phyloP scores from a whole-genome alignment of 2,888 invertebrate genomes.

The Andrena camellia region DNA sequence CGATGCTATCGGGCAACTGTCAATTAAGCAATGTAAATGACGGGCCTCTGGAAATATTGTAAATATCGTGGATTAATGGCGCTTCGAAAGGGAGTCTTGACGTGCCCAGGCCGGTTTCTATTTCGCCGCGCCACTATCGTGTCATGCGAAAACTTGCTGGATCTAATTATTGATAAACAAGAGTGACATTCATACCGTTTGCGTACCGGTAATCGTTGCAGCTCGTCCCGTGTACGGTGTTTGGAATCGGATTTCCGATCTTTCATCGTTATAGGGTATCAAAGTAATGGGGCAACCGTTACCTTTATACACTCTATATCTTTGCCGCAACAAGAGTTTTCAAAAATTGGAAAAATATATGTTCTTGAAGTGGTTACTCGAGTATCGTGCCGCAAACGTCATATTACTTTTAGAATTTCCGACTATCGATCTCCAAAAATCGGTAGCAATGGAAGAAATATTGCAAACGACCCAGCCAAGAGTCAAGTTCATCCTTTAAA shows the following conservation, averaged over 20 bases:
- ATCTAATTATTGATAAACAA: conserved; percentile 51
- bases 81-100: conserved; percentile 5
- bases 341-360: not conserved
- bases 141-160: conserved; percentile 19
- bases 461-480: not conserved
- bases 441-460: not conserved
- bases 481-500: not conserved
- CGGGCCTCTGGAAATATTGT: conserved; percentile 45
- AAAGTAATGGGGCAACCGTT: not conserved
- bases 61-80: conserved; percentile 37
- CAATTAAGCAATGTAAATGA: conserved; percentile 69
- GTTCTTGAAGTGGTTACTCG: not conserved
- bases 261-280: not conserved
- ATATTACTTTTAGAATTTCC: not conserved
- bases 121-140: not conserved
- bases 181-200: conserved; percentile 39
- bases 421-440: not conserved
- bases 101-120: conserved; percentile 20
- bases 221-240: not conserved
- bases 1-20: conserved; percentile 64
- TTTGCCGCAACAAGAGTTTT: not conserved
- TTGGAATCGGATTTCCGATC: conserved; percentile 1
- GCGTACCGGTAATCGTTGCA: conserved; percentile 30
- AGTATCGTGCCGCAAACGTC: not conserved
- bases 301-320: not conserved